These are phyloP conservation scores for Alaudala cheleensis DNA, from an alignment of 2,113 vertebrate species.

Conservation along the genomic window DNA sequence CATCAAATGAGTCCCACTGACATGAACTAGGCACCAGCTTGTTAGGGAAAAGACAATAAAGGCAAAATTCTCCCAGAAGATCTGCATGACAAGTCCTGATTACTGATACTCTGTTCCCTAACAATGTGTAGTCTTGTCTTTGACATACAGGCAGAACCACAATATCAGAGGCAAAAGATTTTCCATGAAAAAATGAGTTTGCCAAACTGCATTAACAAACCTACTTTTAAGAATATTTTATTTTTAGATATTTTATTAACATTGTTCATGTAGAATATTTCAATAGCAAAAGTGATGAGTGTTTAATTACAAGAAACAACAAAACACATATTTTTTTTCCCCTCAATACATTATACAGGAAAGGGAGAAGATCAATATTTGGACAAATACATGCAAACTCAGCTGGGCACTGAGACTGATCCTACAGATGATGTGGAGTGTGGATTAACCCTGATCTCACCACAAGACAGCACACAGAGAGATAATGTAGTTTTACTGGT, in stretches of 20 bases:
- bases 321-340: neutral
- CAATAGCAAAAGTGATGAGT: neutral
- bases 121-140: neutral
- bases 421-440: neutral
- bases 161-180: neutral
- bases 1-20: conserved; percentile 35
- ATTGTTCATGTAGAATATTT: neutral
- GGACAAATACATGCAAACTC: neutral
- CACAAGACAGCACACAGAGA: neutral
- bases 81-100: neutral
- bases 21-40: conserved; percentile 5
- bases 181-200: neutral
- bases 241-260: neutral
- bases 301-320: neutral
- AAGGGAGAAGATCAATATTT: neutral
- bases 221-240: neutral
- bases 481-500: neutral
- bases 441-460: neutral
- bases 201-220: neutral
- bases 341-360: neutral
- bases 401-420: neutral
- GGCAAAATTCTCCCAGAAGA: neutral
- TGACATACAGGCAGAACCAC: neutral
- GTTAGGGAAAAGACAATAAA: conserved; percentile 21
- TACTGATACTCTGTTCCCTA: neutral